Percentiles rank a stretch among this genome's conserved stretches.
These are phyloP conservation scores for Caenorhabditis macrosperma DNA, from an alignment of 2,888 invertebrate genomes.

Conservation along the genomic window DNA sequence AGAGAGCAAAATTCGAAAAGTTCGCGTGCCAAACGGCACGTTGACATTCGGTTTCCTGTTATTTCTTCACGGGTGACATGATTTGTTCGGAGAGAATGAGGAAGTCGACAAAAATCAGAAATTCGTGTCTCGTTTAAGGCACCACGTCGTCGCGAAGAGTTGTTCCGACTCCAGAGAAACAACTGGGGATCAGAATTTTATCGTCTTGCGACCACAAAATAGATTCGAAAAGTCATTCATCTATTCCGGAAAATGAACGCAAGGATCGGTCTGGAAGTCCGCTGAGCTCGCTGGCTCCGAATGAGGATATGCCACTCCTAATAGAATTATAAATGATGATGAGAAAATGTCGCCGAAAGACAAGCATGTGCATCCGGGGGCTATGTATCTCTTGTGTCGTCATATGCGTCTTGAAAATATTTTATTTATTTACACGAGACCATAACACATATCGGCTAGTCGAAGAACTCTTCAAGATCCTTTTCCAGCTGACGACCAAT, in stretches of 20 bases:
- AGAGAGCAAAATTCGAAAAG: not conserved
- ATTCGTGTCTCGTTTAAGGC: no score
- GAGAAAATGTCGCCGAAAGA: conserved; percentile 7
- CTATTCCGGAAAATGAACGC: not conserved
- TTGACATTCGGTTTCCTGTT: not conserved
- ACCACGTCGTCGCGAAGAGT: no score
- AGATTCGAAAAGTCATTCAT: conserved; percentile 6
- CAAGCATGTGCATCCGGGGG: not conserved
- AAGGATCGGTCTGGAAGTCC: not conserved
- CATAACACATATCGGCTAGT: not conserved
- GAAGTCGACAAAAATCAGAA: not conserved
- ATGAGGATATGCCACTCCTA: conserved; percentile 31
- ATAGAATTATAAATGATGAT: conserved; percentile 51
- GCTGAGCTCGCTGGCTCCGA: no score
- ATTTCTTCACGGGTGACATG: not conserved
- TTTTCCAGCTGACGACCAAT: conserved; percentile 32
- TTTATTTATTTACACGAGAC: conserved; percentile 4
- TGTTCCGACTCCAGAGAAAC: not conserved
- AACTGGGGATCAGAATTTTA: no score
- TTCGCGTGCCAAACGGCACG: not conserved
- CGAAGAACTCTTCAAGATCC: conserved; percentile 39
- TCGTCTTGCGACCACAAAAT: no score
- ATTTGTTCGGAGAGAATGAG: not conserved
- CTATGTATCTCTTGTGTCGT: not conserved
- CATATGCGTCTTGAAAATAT: conserved; percentile 20